Base-by-base conservation (phyloP, 2,113 vertebrate species). In the Hypanus sabinus region DNA sequence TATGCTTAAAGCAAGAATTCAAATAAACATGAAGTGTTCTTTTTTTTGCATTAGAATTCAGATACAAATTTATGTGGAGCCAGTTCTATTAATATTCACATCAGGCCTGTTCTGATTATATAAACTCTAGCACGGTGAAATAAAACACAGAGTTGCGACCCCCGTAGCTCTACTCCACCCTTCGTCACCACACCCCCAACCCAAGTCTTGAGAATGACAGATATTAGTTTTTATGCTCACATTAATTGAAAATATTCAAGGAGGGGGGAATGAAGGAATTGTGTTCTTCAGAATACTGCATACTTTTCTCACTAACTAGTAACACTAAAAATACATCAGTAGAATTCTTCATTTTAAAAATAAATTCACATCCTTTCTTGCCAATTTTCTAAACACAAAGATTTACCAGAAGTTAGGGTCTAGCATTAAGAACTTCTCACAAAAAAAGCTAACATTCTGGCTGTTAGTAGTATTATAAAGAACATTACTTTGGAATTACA, bases 41-140 rank as follows among this genome's bases (percentile, higher is more conserved):
- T n/a, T 91, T 33, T 91, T 16, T 6, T 68, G 57, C 87, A 91
- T 91, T 91, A 33, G n/a, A 91, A 36, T 91, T 91, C 87, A 68
- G 60, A 12, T n/a, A 36, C 33, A 27, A 91, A 91, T 91, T 33
- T 65, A 68, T 68, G 30, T 22, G 8, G 14, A 91, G 60, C 65
- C 14, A 65, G 9, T 14, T 33, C 5, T 9, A 62, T 68, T 65
- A 33, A 65, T n/a, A 91, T 91, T 91, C 87, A 91, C 46, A 62
- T 18, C 87, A 90, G 2, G 24, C 55, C 81, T 85, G 38, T 22
- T 46, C 36, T 85, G 57, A 27, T 60, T 65, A 30, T 62, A 68
- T n/a, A 55, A 91, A 68, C 87, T 65, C 87, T 36, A 20, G 33
- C 62, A 18, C 55, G 46, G 46, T 85, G 46, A 85, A 85, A 68